Evolutionary conservation across 2,113 vertebrate genomes (phyloP).

Genomic region (Danionella cerebrum): DNA sequence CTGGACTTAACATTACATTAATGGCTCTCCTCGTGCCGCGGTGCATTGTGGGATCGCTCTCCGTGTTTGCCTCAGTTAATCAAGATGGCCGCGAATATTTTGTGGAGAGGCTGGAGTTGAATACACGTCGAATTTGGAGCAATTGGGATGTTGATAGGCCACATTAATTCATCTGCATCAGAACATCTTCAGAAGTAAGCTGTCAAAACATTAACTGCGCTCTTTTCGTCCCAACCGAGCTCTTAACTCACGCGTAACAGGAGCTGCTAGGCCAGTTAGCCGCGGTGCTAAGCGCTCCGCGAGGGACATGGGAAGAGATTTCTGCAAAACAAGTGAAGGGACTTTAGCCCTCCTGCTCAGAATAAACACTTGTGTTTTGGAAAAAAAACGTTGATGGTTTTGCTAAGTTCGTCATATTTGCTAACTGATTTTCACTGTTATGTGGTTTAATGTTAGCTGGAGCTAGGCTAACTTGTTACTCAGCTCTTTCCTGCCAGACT

Average conservation of each 20-base stretch:
- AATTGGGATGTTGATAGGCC: constrained; percentile 36
- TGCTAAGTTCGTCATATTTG: neutral
- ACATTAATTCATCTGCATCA: constrained; percentile 23
- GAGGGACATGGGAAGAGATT: constrained; percentile 6
- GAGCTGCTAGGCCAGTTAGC: neutral
- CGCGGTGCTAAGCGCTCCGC: constrained; percentile 24
- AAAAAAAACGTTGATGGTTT: no score
- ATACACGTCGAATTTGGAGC: constrained; percentile 29
- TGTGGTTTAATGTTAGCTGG: neutral
- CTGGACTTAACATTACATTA: neutral
- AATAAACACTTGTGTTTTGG: neutral
- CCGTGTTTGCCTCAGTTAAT: constrained; percentile 47
- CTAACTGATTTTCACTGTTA: neutral
- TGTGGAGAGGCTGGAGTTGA: constrained; percentile 53
- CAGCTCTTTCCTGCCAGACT: constrained; percentile 19
- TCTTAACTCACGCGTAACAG: neutral
- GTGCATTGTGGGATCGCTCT: constrained; percentile 60
- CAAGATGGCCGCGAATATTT: constrained; percentile 66
- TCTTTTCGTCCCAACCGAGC: neutral
- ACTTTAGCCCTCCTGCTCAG: no score
- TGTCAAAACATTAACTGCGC: neutral
- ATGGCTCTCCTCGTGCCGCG: constrained; percentile 21
- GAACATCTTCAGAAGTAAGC: constrained; percentile 33
- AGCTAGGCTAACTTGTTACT: constrained; percentile 22
- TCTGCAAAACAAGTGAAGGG: constrained; percentile 7